Conservation (phyloP, 1,140 invertebrate species). For the Drosophila insularis region DNA sequence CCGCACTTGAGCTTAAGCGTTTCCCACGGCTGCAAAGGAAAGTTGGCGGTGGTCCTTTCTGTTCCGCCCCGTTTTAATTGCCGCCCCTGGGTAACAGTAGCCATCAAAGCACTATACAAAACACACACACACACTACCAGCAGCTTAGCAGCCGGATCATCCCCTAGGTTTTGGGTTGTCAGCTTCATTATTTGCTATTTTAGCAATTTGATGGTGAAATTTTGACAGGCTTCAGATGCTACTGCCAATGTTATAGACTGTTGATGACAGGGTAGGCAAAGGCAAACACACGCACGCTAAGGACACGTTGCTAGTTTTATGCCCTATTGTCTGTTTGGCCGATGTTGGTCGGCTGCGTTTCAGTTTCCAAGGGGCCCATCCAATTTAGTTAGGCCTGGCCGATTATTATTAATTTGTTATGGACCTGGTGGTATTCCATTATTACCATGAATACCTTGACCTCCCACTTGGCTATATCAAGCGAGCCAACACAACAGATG, state of each 20-base stretch:
- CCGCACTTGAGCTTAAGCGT: conserved; percentile 48
- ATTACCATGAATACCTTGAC: conserved; percentile 55
- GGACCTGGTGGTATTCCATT: conserved; percentile 50
- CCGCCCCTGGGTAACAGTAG: conserved; percentile 50
- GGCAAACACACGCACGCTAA: conserved; percentile 31
- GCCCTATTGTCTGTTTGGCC: conserved; percentile 39
- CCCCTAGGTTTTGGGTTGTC: conserved; percentile 63
- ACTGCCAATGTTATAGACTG: conserved; percentile 43
- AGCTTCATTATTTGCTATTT: conserved; percentile 80
- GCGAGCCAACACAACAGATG: conserved; percentile 37
- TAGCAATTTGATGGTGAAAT: conserved; percentile 79
- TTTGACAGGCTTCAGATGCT: conserved; percentile 46
- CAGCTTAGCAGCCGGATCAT: conserved; percentile 73
- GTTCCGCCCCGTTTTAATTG: conserved; percentile 73
- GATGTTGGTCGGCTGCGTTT: neutral
- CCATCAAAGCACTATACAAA: neutral
- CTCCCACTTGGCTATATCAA: conserved; percentile 31
- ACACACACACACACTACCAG: neutral
- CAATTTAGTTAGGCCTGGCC: conserved; percentile 38
- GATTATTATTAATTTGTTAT: conserved; percentile 68
- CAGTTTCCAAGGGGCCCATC: conserved; percentile 20
- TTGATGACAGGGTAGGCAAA: conserved; percentile 31
- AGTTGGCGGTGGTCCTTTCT: conserved; percentile 32
- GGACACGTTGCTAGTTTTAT: conserved; percentile 46
- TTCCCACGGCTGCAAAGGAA: conserved; percentile 75